Evolutionary conservation across 1,140 invertebrate species (phyloP).

Genomic region (Sarcophaga bullata): DNA sequence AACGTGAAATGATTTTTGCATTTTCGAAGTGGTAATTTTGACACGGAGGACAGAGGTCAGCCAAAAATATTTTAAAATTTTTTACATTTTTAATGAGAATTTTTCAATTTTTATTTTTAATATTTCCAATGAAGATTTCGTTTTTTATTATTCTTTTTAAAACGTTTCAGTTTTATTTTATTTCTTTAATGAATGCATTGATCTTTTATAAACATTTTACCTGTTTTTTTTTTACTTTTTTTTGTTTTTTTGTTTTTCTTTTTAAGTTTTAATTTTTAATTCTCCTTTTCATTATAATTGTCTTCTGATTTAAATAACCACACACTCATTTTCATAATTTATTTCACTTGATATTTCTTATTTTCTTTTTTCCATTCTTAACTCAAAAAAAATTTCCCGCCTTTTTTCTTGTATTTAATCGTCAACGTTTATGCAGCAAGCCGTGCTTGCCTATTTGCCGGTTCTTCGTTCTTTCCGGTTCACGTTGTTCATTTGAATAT

Average conservation of each 20-base stretch:
- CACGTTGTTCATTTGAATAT: conserved; percentile 39
- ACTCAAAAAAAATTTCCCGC: background rate
- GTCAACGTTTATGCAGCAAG: background rate
- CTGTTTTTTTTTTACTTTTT: background rate
- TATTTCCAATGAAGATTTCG: no score
- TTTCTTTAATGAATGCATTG: no score
- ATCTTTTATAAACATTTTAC: background rate
- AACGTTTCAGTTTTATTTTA: no score
- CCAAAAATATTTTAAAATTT: no score
- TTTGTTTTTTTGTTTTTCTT: background rate
- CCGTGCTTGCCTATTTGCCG: background rate
- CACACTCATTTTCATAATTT: background rate
- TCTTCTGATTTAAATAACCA: background rate
- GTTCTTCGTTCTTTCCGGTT: conserved; percentile 31
- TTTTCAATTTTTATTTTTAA: no score
- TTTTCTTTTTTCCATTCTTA: background rate
- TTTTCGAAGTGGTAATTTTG: no score
- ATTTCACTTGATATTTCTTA: conserved; percentile 12
- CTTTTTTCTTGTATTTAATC: background rate
- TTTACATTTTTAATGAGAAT: no score
- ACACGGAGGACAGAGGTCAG: no score
- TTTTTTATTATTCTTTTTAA: no score
- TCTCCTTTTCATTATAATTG: background rate
- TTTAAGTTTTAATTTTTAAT: background rate
- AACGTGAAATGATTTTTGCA: no score